Percentiles rank a stretch among this genome's conserved stretches.
Evolutionary conservation across 2,113 vertebrate genomes (phyloP).

Genomic region (Microtus pennsylvanicus): DNA sequence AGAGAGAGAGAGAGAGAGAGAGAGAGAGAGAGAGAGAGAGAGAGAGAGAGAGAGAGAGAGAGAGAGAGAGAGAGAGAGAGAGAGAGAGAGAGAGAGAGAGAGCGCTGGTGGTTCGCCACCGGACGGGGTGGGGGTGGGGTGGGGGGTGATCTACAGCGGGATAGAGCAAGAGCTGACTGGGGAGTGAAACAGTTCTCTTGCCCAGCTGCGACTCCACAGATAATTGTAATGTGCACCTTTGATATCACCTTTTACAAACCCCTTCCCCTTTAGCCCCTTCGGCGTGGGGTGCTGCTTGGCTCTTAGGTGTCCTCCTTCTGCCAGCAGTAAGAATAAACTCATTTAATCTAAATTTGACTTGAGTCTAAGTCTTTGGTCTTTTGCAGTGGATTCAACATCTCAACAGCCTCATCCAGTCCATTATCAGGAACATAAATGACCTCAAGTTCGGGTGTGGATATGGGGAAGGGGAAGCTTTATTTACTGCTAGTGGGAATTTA

Average conservation of each 20-base stretch:
- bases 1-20: too few species aligned
- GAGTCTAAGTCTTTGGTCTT: background rate
- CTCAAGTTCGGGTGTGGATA: background rate
- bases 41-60: too few species aligned
- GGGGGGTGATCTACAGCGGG: too few species aligned
- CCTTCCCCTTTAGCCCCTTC: background rate
- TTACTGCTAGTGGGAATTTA: background rate
- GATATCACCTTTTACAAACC: background rate
- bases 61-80: too few species aligned
- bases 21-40: too few species aligned
- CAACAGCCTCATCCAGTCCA: background rate
- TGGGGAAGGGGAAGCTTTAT: background rate
- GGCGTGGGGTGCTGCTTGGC: fast-evolving
- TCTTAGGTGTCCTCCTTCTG: background rate
- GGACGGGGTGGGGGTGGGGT: too few species aligned
- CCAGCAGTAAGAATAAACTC: background rate
- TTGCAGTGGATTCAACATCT: background rate
- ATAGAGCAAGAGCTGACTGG: too few species aligned
- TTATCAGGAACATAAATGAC: background rate
- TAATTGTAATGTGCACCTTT: background rate
- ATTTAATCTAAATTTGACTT: background rate
- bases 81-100: too few species aligned
- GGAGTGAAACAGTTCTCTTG: background rate
- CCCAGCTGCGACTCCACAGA: too few species aligned
- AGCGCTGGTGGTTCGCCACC: too few species aligned